These are phyloP conservation scores for Callinectes sapidus DNA, from an alignment of 2,888 invertebrate species.

Conservation along the genomic window DNA sequence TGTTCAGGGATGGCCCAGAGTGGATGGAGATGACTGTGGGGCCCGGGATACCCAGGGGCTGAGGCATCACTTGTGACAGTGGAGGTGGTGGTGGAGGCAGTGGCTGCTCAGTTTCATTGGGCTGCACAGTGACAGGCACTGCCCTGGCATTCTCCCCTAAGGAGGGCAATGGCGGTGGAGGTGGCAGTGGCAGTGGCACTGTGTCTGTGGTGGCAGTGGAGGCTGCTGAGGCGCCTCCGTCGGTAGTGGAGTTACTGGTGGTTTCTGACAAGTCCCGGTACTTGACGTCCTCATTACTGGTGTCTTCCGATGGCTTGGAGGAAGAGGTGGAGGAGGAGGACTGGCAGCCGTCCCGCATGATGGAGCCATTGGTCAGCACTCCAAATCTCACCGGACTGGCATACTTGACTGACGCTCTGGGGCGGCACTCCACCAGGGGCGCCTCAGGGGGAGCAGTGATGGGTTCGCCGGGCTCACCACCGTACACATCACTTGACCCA, in stretches of 20 bases:
- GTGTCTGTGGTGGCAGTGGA: slow-evolving; percentile 55
- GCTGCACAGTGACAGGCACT: slow-evolving; percentile 34
- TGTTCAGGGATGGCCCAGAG: slow-evolving; percentile 47
- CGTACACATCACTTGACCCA: slow-evolving; percentile 57
- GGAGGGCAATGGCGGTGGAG: neutral
- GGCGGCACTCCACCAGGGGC: slow-evolving; percentile 59
- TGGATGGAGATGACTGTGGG: slow-evolving; percentile 61
- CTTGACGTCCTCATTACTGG: slow-evolving; percentile 64
- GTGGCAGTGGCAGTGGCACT: slow-evolving; percentile 41
- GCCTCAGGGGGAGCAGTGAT: slow-evolving; percentile 55
- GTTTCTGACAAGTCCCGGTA: slow-evolving; percentile 72
- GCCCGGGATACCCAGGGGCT: slow-evolving; percentile 49
- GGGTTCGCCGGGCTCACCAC: slow-evolving; percentile 57
- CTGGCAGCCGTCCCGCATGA: slow-evolving; percentile 69
- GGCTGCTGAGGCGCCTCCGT: slow-evolving; percentile 68
- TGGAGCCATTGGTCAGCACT: slow-evolving; percentile 72
- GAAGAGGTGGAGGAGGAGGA: slow-evolving; percentile 69
- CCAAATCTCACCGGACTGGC: slow-evolving; percentile 71
- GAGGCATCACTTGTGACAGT: slow-evolving; percentile 28
- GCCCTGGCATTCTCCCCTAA: slow-evolving; percentile 29
- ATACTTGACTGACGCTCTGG: slow-evolving; percentile 66
- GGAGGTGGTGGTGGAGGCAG: slow-evolving; percentile 48
- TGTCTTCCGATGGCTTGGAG: slow-evolving; percentile 69
- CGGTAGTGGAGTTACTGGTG: slow-evolving; percentile 72
- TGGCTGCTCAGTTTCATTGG: slow-evolving; percentile 38